Base-by-base conservation (phyloP, 2,797 vertebrate species). In the Siniperca obscura region DNA sequence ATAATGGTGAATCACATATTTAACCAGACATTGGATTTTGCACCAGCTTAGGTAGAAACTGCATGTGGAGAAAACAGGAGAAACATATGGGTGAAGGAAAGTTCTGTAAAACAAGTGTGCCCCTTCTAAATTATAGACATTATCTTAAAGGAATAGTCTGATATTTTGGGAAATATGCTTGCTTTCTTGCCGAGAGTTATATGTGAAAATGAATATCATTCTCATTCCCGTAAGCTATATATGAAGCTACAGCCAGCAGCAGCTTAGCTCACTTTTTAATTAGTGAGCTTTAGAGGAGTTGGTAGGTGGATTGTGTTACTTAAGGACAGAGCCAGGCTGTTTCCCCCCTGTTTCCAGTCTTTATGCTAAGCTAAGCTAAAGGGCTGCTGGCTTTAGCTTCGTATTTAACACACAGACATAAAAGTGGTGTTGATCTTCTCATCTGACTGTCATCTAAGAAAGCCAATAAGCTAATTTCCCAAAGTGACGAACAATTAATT, bases 51-150 rank as follows among this genome's bases (percentile, higher is more conserved):
- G 25, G 25, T 4, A 1, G 38, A 69, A 53, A 62, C 42, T 9
- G 53, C 38, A 36, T 14, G 10, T 21, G 36, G 46, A 50, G 17
- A 42, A 70, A 60, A 13, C 11, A 30, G 3, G 25, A 70, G 21
- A 53, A 56, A 40, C 38, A 40, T 40, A 40, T 40, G 38, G 38
- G 38, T 40, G 38, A 8, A 40, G 36, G 12, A 56, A 67, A 60
- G 27, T 67, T 59, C 60, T 36, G 27, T 50, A 36, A 52, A 57
- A 70, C 52, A 65, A 70, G 17, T 14, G 13, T 76, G 19, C 7
- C 22, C 7, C 7, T 42, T 67, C 21, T 19, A 59, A 34, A 14
- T 3, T 5, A 44, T 36, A 36, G 42, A 44, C 27, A 38, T 53
- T 61, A 46, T 66, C 27, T 57, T 36, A 36, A 36, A 30, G 30